Conservation (phyloP, 2,888 invertebrate genomes). For the Caenorhabditis sp. region DNA sequence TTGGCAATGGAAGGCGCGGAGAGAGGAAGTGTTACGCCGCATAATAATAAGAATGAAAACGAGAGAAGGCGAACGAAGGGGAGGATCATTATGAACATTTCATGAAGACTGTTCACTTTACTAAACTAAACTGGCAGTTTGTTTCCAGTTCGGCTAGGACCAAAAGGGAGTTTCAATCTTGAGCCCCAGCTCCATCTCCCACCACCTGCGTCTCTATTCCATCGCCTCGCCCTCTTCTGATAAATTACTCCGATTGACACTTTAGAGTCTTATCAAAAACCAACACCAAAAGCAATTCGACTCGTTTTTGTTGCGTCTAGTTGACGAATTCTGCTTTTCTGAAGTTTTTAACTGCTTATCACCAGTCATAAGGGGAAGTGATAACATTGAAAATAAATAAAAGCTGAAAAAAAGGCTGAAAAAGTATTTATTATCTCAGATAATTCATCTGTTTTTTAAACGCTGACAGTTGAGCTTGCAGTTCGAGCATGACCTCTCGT, state of each 20-base stretch:
- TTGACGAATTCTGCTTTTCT: not conserved
- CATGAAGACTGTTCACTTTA: not conserved
- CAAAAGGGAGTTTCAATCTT: no score
- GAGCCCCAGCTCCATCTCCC: not conserved
- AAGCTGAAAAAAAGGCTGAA: no score
- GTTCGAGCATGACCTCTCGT: no score
- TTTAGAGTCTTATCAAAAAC: slow-evolving; percentile 2
- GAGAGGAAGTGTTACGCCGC: not conserved
- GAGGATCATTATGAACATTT: not conserved
- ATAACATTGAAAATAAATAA: no score
- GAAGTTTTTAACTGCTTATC: not conserved
- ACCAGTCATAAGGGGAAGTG: no score
- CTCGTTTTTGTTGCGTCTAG: not conserved
- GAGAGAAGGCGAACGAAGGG: no score
- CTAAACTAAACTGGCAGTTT: not conserved
- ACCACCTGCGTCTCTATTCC: not conserved
- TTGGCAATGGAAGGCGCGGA: no score
- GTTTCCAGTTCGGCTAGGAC: not conserved
- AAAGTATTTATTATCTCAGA: no score
- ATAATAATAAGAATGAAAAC: slow-evolving; percentile 12
- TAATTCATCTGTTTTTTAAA: no score
- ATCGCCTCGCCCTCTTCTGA: not conserved
- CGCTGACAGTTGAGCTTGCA: no score
- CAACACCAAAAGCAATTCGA: not conserved
- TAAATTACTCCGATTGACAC: not conserved